Base-by-base conservation (phyloP, 2,888 invertebrate species). In the Gortyna flavago region DNA sequence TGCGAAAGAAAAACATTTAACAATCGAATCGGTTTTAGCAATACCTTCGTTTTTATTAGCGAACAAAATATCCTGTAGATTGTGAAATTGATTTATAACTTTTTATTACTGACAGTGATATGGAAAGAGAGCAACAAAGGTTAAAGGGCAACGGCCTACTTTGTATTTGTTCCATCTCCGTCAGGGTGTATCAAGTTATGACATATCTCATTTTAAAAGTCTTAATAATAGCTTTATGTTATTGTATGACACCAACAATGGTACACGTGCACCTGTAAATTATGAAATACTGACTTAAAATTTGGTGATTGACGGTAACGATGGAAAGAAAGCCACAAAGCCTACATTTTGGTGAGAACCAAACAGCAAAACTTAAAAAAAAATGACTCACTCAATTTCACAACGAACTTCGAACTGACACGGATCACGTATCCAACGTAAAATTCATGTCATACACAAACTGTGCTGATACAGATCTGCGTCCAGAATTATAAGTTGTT, bases 401-500 rank as follows among this genome's bases (percentile, higher is more conserved):
- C 73, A 44, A 68, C 41, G 59, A 66, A 54, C 71, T 73, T 62
- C 51, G 9, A 61, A 59, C 77, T 51, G 72, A 64, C 86, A 72
- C 38, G 25, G 8, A 41, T 83, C 83, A 78, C 73, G 83, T 83
- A 48, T 61, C 13, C 59, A 64, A 62, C 35, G 48, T 69, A 51
- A 68, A 72, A 86, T 86, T 83, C 86, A 74, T 83, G 86, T 74
- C 83, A 72, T 70, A 85, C 54, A 29, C 64, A 41, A 54, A 8
- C 51, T 72, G 83, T 75, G 73, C 82, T 79, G 87, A 88, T 80
- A 86, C 76, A 86, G 44, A 77, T 78, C 68, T 82, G 78, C 79
- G 79, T 70, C 76, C 79, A 76, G 88, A 91, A 90, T 91, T 80
- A 82, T 78, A 89, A 90, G 66, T 79, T 61, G 65, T 18, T 54